Base-by-base conservation (phyloP, 1,140 invertebrate species). In the Rhizoglyphus robini region DNA sequence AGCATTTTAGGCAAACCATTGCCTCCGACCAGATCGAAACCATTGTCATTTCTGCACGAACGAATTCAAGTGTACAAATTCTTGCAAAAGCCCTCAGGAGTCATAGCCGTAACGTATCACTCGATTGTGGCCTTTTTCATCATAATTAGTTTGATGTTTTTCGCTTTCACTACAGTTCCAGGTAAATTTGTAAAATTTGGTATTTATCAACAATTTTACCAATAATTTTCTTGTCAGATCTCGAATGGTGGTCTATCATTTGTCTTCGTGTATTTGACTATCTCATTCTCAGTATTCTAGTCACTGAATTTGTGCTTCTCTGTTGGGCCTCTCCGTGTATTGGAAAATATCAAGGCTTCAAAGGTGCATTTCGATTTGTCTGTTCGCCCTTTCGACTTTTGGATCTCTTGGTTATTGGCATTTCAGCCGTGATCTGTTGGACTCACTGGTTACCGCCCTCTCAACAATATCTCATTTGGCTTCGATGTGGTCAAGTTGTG, bases 401-500 rank as follows among this genome's bases (percentile, higher is more conserved):
- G 13, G 47, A 64, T 57, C 20, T 64, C 18, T 57, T 64, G 8
- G 20, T 49, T 18, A 49, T 64, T 25, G 3, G 34, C 2, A 49
- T 3, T 13, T 4, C 47, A 5, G 2, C 29, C 1, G 5, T 57
- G 1, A 30, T 64, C 18, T 20, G 48, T 18, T 64, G 29, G 3
- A 29, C 27, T 20, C 30, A 60, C 36, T 1, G 27, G 29, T 4
- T 60, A 27, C 15, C 15, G 13, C n/a, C 58, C 2, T 20, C 32
- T 27, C 23, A n/a, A 20, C 1, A 8, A 1, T 20, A 32, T 46
- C 30, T 5, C 2, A 60, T 60, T 2, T 60, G 63, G 46, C 20
- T 64, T 18, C 63, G 63, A 13, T 54, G 20, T 64, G 27, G n/a
- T 2, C 63, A 64, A 38, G 20, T 27, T 20, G 32, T 64, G 18